phyloP scores from a whole-genome alignment of 2,797 vertebrate genomes.

The Mormyrus hasselquistii region DNA sequence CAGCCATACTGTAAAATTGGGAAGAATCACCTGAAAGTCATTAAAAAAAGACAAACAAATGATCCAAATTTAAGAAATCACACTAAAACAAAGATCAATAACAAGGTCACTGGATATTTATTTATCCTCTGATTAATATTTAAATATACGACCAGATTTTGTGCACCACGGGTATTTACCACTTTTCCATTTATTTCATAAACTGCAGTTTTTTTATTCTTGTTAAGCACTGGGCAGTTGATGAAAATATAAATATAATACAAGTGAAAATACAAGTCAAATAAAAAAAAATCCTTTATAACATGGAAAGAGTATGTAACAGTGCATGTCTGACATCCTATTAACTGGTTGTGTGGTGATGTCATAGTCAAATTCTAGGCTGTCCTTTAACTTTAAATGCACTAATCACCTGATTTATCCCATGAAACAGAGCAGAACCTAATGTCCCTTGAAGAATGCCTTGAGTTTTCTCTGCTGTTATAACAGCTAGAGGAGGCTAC shows the following conservation, averaged over 20 bases:
- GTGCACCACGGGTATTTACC: background rate
- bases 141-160: background rate
- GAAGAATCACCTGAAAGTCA: background rate
- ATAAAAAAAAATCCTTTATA: background rate
- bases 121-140: background rate
- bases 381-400: no score
- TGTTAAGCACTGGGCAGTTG: background rate
- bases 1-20: background rate
- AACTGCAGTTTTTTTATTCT: background rate
- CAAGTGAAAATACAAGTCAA: background rate
- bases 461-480: background rate
- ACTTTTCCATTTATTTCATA: background rate
- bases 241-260: background rate
- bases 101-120: background rate
- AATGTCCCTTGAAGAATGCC: background rate
- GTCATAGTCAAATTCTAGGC: no score
- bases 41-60: background rate
- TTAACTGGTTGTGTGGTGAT: background rate
- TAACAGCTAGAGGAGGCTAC: background rate
- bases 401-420: background rate
- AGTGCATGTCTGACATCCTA: background rate
- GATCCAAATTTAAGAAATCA: background rate
- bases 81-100: background rate
- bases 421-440: background rate
- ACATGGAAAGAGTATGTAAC: background rate